Conservation (phyloP, 53 echinoderm and acorn worm species). For the Echinarachnius parma region DNA sequence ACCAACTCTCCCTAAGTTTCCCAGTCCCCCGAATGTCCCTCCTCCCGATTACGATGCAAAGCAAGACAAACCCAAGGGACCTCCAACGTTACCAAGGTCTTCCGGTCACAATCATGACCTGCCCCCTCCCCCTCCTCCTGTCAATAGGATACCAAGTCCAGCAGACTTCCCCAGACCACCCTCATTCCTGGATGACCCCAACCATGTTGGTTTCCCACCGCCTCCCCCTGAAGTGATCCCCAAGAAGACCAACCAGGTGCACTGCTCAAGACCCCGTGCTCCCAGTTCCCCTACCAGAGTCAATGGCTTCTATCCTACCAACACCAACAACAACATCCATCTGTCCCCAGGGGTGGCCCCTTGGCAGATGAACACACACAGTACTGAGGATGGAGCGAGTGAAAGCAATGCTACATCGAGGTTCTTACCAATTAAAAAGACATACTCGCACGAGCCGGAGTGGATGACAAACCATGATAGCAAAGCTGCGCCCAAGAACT, state of each 20-base stretch:
- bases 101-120: slow-evolving; percentile 25
- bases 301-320: not conserved
- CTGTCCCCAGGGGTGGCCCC: slow-evolving; percentile 9
- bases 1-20: slow-evolving; percentile 45
- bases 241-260: slow-evolving; percentile 5
- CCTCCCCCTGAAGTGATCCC: slow-evolving; percentile 31
- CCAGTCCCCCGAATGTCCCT: slow-evolving; percentile 33
- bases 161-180: slow-evolving; percentile 46
- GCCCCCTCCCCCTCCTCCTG: slow-evolving; percentile 35
- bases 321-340: slow-evolving; percentile 34
- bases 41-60: slow-evolving; percentile 29
- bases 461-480: slow-evolving; percentile 15
- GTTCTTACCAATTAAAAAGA: slow-evolving; percentile 26
- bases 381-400: slow-evolving; percentile 34
- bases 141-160: slow-evolving; percentile 29
- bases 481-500: slow-evolving; percentile 2
- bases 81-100: slow-evolving; percentile 19
- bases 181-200: slow-evolving; percentile 28
- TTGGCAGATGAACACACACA: slow-evolving; percentile 28
- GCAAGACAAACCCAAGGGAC: slow-evolving; percentile 13
- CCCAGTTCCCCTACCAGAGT: slow-evolving; percentile 28
- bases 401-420: slow-evolving; percentile 3
- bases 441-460: slow-evolving; percentile 12
- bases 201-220: slow-evolving; percentile 24
- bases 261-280: not conserved